Evolutionary conservation across 2,888 invertebrate genomes (phyloP).

Genomic region (Adelognathus sp.): DNA sequence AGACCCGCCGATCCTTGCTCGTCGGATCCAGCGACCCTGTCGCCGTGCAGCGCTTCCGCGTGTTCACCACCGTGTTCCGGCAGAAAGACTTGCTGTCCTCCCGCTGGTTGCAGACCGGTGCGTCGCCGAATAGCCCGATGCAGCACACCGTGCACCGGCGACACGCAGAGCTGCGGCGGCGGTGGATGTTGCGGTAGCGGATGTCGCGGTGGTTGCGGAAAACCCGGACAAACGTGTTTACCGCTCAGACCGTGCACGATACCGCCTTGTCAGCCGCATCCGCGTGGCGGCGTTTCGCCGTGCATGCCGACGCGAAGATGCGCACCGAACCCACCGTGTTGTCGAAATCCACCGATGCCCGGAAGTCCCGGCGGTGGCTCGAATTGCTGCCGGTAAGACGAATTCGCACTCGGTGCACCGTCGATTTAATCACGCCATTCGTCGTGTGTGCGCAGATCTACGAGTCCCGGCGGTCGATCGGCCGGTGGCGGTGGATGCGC

Average conservation of each 20-base stretch:
- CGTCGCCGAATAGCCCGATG: conserved; percentile 34
- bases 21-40: not conserved
- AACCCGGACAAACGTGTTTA: conserved; percentile 69
- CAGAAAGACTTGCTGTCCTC: conserved; percentile 66
- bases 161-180: conserved; percentile 66
- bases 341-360: conserved; percentile 45
- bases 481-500: conserved; percentile 58
- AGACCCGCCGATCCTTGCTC: conserved; percentile 46
- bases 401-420: conserved; percentile 22
- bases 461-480: conserved; percentile 56
- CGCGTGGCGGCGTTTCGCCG: conserved; percentile 62
- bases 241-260: conserved; percentile 65
- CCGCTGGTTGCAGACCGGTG: conserved; percentile 60
- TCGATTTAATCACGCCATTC: conserved; percentile 50
- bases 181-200: conserved; percentile 74
- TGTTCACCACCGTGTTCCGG: conserved; percentile 64
- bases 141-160: conserved; percentile 60
- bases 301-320: conserved; percentile 66
- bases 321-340: conserved; percentile 62
- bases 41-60: conserved; percentile 33
- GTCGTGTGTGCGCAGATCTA: conserved; percentile 47
- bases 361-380: conserved; percentile 47
- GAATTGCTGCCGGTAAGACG: conserved; percentile 67
- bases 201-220: conserved; percentile 73
- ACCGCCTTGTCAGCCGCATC: conserved; percentile 64